A percentile compares a stretch with the other conserved stretches of the same genome.
Conservation (phyloP, 2,113 vertebrate species). For the Murina feae region DNA sequence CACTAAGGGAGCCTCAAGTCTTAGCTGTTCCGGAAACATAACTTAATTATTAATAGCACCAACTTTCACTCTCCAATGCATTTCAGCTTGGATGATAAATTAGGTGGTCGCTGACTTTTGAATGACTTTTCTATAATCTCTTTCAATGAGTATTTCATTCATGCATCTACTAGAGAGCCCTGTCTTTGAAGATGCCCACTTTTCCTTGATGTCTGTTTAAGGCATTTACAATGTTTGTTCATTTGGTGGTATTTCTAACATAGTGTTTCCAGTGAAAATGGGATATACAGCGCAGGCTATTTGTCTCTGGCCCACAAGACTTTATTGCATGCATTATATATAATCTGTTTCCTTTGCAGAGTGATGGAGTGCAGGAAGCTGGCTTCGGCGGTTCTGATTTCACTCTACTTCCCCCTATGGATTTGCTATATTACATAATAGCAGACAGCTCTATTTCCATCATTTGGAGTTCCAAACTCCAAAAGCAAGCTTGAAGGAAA, state of each 20-base stretch:
- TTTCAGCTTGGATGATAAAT: neutral
- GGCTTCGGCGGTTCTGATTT: neutral
- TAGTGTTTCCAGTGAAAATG: neutral
- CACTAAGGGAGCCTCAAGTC: no score
- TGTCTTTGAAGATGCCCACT: neutral
- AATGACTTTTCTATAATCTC: neutral
- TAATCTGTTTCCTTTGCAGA: neutral
- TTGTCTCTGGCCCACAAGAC: neutral
- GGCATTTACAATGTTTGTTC: neutral
- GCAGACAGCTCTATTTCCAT: neutral
- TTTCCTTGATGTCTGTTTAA: neutral
- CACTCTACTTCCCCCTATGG: neutral
- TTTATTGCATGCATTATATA: neutral
- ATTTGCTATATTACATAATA: neutral
- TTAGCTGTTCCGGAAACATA: neutral
- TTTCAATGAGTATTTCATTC: neutral
- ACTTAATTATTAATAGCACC: neutral
- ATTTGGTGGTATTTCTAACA: neutral
- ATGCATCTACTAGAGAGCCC: neutral
- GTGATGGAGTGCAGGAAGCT: neutral
- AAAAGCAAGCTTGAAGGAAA: neutral
- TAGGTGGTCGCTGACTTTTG: neutral
- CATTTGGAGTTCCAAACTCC: neutral
- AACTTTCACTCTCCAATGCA: neutral
- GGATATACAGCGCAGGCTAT: neutral